Conservation (phyloP, 2,797 vertebrate species). For the Streptopelia turtur region DNA sequence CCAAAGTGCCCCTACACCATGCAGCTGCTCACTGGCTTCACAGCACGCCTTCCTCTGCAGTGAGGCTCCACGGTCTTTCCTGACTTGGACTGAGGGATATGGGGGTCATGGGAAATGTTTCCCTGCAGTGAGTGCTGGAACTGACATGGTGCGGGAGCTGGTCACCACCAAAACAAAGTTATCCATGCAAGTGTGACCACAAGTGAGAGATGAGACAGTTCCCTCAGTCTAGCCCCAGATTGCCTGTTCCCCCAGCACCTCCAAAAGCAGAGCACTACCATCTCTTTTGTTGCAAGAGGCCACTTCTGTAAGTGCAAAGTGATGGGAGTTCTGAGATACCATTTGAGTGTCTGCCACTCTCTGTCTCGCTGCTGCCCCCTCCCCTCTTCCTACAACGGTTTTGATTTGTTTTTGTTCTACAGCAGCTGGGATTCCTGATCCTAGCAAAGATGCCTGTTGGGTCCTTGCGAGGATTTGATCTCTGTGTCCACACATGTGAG, state of each 20-base stretch:
- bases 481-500: rapidly evolving
- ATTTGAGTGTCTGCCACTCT: not conserved
- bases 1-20: not conserved
- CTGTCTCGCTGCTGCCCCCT: no score
- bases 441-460: not conserved
- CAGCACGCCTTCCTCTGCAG: not conserved
- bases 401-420: not conserved
- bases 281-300: not conserved
- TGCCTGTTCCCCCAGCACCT: not conserved
- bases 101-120: not conserved
- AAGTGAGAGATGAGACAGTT: not conserved
- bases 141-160: not conserved
- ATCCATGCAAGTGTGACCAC: not conserved
- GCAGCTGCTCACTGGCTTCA: not conserved
- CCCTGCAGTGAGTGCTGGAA: not conserved
- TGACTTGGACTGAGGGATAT: not conserved
- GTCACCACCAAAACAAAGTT: not conserved
- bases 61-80: not conserved
- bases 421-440: not conserved
- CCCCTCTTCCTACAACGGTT: not conserved
- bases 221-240: not conserved
- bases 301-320: not conserved
- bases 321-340: not conserved
- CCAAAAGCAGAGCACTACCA: not conserved
- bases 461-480: not conserved